Evolutionary conservation across 2,113 vertebrate genomes (phyloP), one percentile per base, ranked within the genome.

Genomic region (Piprites chloris): DNA sequence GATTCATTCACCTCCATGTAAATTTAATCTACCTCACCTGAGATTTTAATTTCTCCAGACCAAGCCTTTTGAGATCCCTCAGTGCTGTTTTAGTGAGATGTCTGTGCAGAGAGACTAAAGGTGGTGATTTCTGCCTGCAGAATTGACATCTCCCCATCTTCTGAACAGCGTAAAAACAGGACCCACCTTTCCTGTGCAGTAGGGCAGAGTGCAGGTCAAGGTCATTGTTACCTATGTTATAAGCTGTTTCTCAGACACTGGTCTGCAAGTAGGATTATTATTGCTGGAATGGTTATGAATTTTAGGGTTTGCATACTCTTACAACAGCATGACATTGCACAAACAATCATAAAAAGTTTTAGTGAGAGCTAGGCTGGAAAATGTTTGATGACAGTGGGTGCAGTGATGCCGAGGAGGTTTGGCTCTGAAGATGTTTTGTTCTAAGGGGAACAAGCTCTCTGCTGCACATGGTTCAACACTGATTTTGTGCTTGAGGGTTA

Each of bases 401-500:
- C 56, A 61, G 41, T 44, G 69, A 30, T 61, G 53, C 68, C 1
- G 1, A 89, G n/a, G 1, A 89, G n/a, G 19, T 14, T 72, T 83
- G 39, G n/a, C 33, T 27, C 50, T 65, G 69, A 82, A 65, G 49
- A 37, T 37, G 24, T 37, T 87, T 82, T 68, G 15, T 89, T 47
- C 6, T 76, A 41, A 42, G 77, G 8, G 20, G 19, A 85, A 9
- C 0, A 0, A 83, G 14, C 12, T 88, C 46, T 59, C 39, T 91
- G 44, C 52, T 94, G 53, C 62, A 47, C 0, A 0, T 75, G 41
- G 42, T 87, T 87, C 18, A 68, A 41, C 28, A 17, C 35, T 0
- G 0, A 5, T 91, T 87, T 37, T 73, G 44, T 1, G 0, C 15
- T 0, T 46, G 23, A 8, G 3, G 41, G 7, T 56, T 78, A 49